These are phyloP conservation scores for Diabrotica undecimpunctata DNA, from an alignment of 1,140 invertebrate species.

Conservation along the genomic window DNA sequence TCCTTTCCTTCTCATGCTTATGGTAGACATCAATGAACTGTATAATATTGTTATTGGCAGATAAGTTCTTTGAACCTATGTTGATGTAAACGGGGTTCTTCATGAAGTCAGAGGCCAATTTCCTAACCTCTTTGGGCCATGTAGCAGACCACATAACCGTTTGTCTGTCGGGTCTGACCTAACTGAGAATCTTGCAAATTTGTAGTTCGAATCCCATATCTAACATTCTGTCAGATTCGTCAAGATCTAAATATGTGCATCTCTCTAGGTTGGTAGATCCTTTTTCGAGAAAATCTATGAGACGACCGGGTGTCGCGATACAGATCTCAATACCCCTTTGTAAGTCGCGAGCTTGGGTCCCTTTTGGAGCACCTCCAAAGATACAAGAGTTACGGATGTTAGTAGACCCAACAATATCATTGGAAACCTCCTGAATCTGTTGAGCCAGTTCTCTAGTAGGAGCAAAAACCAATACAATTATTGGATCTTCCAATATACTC, in stretches of 20 bases:
- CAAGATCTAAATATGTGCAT: constrained; percentile 90
- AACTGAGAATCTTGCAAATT: constrained; percentile 94
- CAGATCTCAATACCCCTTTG: constrained; percentile 84
- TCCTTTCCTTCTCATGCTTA: constrained; percentile 80
- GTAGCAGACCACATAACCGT: constrained; percentile 98
- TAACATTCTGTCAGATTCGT: constrained; percentile 93
- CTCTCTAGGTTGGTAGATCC: constrained; percentile 85
- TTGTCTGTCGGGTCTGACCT: constrained; percentile 93
- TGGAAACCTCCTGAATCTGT: constrained; percentile 91
- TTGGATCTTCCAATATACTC: too few relatives aligned
- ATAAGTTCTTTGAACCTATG: constrained; percentile 84
- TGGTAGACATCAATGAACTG: constrained; percentile 92
- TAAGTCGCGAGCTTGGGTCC: constrained; percentile 77
- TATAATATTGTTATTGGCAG: constrained; percentile 94
- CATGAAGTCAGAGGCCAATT: constrained; percentile 88
- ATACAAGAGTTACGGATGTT: constrained; percentile 87
- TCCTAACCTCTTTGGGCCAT: constrained; percentile 96
- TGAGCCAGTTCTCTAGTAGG: constrained; percentile 94
- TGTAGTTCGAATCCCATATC: constrained; percentile 99
- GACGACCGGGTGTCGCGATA: constrained; percentile 90
- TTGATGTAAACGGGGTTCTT: constrained; percentile 58
- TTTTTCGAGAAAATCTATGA: constrained; percentile 92
- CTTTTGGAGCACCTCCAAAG: constrained; percentile 93
- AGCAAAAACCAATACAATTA: constrained; percentile 84
- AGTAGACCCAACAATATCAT: constrained; percentile 80